A percentile compares a stretch with the other conserved stretches of the same genome.
phyloP scores from a whole-genome alignment of 2,888 invertebrate genomes.

The Zele albiditarsus region DNA sequence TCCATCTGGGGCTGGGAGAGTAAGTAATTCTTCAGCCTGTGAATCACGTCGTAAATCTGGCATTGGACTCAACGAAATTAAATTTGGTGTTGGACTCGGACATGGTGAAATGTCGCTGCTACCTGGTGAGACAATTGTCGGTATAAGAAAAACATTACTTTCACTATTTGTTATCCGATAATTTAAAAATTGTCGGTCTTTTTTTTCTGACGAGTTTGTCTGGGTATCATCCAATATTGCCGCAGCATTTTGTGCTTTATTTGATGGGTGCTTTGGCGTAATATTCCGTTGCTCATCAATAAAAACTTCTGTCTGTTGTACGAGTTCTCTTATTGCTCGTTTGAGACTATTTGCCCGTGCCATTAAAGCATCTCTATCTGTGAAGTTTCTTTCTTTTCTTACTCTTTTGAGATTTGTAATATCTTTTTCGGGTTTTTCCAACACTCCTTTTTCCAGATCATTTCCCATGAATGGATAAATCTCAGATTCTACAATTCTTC shows the following conservation, averaged over 20 bases:
- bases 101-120: slow-evolving; percentile 73
- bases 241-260: slow-evolving; percentile 59
- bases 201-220: slow-evolving; percentile 39
- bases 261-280: slow-evolving; percentile 62
- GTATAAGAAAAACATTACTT: slow-evolving; percentile 59
- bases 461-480: slow-evolving; percentile 53
- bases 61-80: slow-evolving; percentile 80
- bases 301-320: slow-evolving; percentile 85
- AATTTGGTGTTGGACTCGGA: slow-evolving; percentile 75
- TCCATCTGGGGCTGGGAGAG: slow-evolving; percentile 85
- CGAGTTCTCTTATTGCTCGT: slow-evolving; percentile 85
- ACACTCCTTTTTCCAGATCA: slow-evolving; percentile 70
- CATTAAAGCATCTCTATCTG: slow-evolving; percentile 77
- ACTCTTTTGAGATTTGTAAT: slow-evolving; percentile 73
- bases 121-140: slow-evolving; percentile 72
- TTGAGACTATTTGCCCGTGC: slow-evolving; percentile 87
- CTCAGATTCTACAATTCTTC: slow-evolving; percentile 53
- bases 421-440: slow-evolving; percentile 76
- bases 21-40: slow-evolving; percentile 75
- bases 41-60: slow-evolving; percentile 80
- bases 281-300: slow-evolving; percentile 76
- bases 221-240: slow-evolving; percentile 54
- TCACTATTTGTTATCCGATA: slow-evolving; percentile 47
- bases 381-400: slow-evolving; percentile 71
- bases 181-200: slow-evolving; percentile 42